phyloP scores from a whole-genome alignment of 1,140 invertebrate species.

The Meloidogyne hapla region DNA sequence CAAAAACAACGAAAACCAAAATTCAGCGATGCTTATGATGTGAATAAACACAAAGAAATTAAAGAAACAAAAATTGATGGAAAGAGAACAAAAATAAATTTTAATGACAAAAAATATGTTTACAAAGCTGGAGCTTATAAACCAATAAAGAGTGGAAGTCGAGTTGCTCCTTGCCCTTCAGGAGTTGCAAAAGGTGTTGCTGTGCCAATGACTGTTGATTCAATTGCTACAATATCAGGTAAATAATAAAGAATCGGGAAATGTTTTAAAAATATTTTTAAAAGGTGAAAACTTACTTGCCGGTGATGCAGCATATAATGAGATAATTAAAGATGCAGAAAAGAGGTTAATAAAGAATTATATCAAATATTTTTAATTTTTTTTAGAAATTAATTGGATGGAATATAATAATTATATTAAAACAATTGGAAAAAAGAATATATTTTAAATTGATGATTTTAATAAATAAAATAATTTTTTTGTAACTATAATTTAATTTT shows the following conservation, averaged over 20 bases:
- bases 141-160: neutral
- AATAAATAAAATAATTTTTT: no score
- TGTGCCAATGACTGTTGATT: neutral
- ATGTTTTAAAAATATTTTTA: neutral
- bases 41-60: neutral
- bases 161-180: neutral
- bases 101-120: neutral
- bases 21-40: neutral
- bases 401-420: no score
- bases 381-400: no score
- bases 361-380: no score
- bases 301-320: neutral
- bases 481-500: no score
- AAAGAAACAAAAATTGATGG: neutral
- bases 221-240: neutral
- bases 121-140: neutral
- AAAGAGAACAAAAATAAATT: neutral
- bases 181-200: neutral
- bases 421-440: no score
- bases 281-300: neutral
- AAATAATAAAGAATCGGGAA: neutral
- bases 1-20: no score
- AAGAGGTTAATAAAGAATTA: neutral
- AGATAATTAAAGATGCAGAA: neutral
- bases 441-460: no score